phyloP scores from a whole-genome alignment of 2,797 vertebrate genomes.

The Schizopygopsis malacanthus region DNA sequence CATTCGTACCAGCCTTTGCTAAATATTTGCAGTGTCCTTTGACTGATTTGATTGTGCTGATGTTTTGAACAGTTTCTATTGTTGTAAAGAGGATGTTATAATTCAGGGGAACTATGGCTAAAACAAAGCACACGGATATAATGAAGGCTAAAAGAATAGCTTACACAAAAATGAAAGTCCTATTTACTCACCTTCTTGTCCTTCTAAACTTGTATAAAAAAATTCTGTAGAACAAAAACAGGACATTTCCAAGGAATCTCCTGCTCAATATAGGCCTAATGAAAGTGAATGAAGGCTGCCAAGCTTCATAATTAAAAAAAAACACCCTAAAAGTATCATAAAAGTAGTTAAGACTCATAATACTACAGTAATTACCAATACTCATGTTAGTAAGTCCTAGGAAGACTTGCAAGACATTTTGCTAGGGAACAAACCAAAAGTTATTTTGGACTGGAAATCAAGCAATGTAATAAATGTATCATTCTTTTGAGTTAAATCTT shows the following conservation, averaged over 20 bases:
- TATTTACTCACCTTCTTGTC: not conserved
- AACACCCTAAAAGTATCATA: not conserved
- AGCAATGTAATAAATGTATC: not conserved
- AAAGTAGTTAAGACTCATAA: not conserved
- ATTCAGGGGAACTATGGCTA: not conserved
- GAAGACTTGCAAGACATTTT: not conserved
- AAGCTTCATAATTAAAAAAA: not conserved
- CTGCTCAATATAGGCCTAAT: not conserved
- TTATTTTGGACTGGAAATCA: not conserved
- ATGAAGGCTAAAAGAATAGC: not conserved
- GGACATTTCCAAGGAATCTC: not conserved
- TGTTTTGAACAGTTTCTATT: conserved; percentile 21
- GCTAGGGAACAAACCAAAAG: not conserved
- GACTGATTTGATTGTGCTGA: not conserved
- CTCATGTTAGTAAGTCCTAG: not conserved
- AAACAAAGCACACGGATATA: conserved; percentile 7
- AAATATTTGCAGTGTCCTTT: conserved; percentile 33
- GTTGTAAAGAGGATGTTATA: conserved; percentile 30
- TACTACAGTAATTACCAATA: not conserved
- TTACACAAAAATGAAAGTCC: not conserved
- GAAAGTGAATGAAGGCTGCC: not conserved
- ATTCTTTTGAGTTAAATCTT: not conserved
- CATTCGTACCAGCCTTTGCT: conserved; percentile 15
- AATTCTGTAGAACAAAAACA: not conserved
- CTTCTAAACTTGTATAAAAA: not conserved